Evolutionary conservation across 2,888 invertebrate genomes (phyloP), one percentile per base, ranked within the genome.

Genomic region (Apotomis capreana): DNA sequence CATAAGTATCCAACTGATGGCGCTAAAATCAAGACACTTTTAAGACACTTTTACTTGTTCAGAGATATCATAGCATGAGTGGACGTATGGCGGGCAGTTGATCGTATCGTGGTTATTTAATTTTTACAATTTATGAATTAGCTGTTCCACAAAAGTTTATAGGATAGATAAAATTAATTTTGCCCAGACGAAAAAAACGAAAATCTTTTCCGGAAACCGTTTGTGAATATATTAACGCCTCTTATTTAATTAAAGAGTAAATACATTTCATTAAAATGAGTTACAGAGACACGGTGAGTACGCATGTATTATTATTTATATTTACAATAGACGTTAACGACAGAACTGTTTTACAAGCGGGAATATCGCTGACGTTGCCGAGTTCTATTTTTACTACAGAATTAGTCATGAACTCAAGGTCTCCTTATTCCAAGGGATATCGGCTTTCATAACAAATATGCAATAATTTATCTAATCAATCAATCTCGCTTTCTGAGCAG

Each of bases 211-310:
- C 51, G 10, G 10, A 37, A 40, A 12, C 15, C 40, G 4, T 44
- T 44, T 26, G 65, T 49, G 60, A 5, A 13, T n/a, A 44, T 61
- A 55, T 54, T 57, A 9, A 62, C 36, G 13, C 55, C 37, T n/a
- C 26, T 54, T 60, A 9, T 26, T 54, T 40, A 40, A 12, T 57
- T 44, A 68, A 62, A 13, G 40, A 49, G 10, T 52, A 65, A 54
- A 46, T 54, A 51, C 44, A 44, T 63, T 37, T 13, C 12, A 52
- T 57, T n/a, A 87, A 80, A 76, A 91, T 91, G 91, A 91, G 89
- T 82, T 90, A 89, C 81, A 87, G 91, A 77, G 89, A 90, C 81
- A 81, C 89, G 74, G 91, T 91, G 80, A 91, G 91, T 71, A 26
- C 15, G 26, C 60, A 44, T 59, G 46, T 87, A 81, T 65, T 65